Conservation (phyloP, 2,113 vertebrate genomes). For the Butorides virescens region DNA sequence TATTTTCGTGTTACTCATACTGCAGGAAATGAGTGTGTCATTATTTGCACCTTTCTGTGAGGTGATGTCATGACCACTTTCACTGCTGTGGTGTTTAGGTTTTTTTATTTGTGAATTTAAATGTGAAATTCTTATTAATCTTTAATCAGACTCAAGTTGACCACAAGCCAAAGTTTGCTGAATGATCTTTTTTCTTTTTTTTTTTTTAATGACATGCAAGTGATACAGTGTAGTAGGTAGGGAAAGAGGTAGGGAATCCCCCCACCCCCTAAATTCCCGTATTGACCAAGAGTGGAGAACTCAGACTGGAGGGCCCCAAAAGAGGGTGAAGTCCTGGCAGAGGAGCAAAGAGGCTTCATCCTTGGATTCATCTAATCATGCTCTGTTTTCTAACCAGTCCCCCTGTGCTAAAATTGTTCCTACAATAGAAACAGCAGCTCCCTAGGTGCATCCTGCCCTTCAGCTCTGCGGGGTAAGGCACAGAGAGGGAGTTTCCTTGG, state of each 20-base stretch:
- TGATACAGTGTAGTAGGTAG: neutral
- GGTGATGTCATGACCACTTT: neutral
- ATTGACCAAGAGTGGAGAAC: neutral
- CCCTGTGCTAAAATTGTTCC: neutral
- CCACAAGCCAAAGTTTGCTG: neutral
- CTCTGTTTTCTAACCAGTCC: neutral
- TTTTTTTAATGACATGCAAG: neutral
- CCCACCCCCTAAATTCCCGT: neutral
- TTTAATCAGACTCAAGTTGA: neutral
- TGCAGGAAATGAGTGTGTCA: neutral
- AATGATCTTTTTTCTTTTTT: neutral
- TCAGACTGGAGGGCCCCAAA: neutral
- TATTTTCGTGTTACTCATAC: neutral
- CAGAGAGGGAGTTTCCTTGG: neutral
- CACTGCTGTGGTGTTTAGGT: neutral
- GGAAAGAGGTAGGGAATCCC: neutral
- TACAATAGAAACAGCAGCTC: neutral
- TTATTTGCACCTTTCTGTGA: neutral
- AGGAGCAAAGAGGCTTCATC: neutral
- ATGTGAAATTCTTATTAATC: neutral
- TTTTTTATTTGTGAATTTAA: neutral
- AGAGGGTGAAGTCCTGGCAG: neutral
- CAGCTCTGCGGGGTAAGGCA: neutral
- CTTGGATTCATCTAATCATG: fast-evolving
- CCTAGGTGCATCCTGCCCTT: neutral